Conservation (phyloP, 2,113 vertebrate genomes). For the Hippotragus niger region DNA sequence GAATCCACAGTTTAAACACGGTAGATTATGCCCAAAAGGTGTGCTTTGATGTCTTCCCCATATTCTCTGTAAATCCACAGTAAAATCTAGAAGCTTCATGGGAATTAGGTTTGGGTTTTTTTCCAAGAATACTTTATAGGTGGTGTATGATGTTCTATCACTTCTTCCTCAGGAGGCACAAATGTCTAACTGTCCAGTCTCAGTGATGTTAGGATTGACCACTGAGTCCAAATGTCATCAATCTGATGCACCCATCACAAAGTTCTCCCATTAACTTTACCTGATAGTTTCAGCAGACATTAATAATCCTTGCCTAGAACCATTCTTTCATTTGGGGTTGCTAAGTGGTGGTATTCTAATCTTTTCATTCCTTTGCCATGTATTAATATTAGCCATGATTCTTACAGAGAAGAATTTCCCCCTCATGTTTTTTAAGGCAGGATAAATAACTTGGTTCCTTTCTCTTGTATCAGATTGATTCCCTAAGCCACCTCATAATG, state of each 20-base stretch:
- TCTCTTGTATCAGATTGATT: not conserved
- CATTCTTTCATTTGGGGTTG: not conserved
- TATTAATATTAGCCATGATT: not conserved
- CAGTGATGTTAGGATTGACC: not conserved
- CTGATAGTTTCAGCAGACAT: not conserved
- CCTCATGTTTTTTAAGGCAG: not conserved
- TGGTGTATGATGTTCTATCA: not conserved
- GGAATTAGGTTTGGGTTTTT: not conserved
- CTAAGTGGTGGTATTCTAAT: not conserved
- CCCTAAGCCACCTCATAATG: not conserved
- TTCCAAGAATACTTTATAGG: not conserved
- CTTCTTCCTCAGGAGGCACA: not conserved
- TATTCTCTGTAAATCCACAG: not conserved
- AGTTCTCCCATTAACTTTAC: not conserved
- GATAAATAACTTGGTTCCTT: not conserved
- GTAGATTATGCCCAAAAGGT: not conserved
- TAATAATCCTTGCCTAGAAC: not conserved
- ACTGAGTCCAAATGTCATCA: not conserved
- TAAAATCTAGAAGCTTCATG: not conserved
- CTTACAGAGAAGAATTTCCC: not conserved
- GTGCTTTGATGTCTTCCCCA: not conserved
- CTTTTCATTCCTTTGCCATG: not conserved
- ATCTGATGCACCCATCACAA: too few relatives aligned
- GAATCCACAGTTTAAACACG: not conserved
- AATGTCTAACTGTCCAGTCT: not conserved